These are phyloP conservation scores for Cyphomyrmex costatus DNA, from an alignment of 1,140 invertebrate species.

Conservation along the genomic window DNA sequence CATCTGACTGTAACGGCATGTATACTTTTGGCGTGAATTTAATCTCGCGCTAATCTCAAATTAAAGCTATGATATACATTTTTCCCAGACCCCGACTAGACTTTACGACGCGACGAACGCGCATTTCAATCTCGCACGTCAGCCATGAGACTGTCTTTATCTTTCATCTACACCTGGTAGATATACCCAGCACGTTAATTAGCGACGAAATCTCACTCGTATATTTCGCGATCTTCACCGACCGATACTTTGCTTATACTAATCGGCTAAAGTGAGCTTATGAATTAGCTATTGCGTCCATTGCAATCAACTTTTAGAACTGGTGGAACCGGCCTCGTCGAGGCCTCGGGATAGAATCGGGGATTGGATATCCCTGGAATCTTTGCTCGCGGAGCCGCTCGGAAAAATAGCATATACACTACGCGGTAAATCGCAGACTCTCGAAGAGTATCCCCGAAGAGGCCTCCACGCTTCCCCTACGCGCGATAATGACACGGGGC, in stretches of 20 bases:
- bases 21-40: not conserved
- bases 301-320: conserved; percentile 26
- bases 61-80: not conserved
- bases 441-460: conserved; percentile 49
- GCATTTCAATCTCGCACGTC: conserved; percentile 43
- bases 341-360: conserved; percentile 22
- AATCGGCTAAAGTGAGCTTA: not conserved
- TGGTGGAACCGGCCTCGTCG: conserved; percentile 56
- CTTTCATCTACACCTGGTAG: conserved; percentile 28
- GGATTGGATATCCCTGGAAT: conserved; percentile 9
- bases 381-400: conserved; percentile 23
- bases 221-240: conserved; percentile 8
- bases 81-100: conserved; percentile 19
- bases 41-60: conserved; percentile 33
- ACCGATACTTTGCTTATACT: conserved; percentile 31
- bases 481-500: conserved; percentile 83
- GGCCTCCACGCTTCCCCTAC: conserved; percentile 57
- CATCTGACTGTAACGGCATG: not conserved
- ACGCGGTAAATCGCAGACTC: conserved; percentile 19
- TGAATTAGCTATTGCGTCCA: not conserved
- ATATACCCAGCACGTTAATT: conserved; percentile 56
- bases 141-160: conserved; percentile 27
- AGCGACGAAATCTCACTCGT: conserved; percentile 56
- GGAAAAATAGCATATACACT: conserved; percentile 62
- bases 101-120: conserved; percentile 18